Evolutionary conservation across 2,888 invertebrate species (phyloP), one percentile per base, ranked within the genome.

Genomic region (Epinotia bilunana): DNA sequence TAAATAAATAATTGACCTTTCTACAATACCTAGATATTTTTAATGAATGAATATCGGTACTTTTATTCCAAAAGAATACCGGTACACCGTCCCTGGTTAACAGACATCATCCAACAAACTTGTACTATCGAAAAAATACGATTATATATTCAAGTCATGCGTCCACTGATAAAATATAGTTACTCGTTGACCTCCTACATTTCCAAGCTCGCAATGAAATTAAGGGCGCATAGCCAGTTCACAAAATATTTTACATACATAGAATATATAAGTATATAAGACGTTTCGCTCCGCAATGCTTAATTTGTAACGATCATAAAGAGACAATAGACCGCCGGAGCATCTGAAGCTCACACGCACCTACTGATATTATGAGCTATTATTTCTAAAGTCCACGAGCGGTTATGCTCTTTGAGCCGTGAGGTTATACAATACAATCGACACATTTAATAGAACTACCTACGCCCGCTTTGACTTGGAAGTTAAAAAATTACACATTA

Each of bases 401-500:
- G 33, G 63, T 74, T 64, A 64, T 53, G 64, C 20, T 53, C 73
- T 58, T 62, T 70, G 70, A 74, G 53, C 74, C 70, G 64, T 53
- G 60, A 74, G 57, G 12, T 55, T 67, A 58, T 33, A 46, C 55
- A 57, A 73, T 64, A 74, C 74, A 70, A 70, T 53, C 49, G 57
- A 39, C 9, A 11, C 58, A 70, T 57, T 18, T 53, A 43, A 70
- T 49, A 49, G 43, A 18, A 62, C n/a, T 9, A 43, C 23, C 39
- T 18, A 23, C 23, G 57, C 58, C 64, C 20, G 64, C 43, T 57
- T 57, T 57, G n/a, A n/a, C 6, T 53, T 49, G 49, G 5, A 49
- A 49, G 13, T 16, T 5, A 49, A 49, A 9, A 39, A 39, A 39
- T 39, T 39, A 39, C 9, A 39, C 9, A 9, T 28, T 9, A 39